Evolutionary conservation across 2,797 vertebrate species (phyloP), one percentile per base, ranked within the genome.

Genomic region (Danio tinwini): DNA sequence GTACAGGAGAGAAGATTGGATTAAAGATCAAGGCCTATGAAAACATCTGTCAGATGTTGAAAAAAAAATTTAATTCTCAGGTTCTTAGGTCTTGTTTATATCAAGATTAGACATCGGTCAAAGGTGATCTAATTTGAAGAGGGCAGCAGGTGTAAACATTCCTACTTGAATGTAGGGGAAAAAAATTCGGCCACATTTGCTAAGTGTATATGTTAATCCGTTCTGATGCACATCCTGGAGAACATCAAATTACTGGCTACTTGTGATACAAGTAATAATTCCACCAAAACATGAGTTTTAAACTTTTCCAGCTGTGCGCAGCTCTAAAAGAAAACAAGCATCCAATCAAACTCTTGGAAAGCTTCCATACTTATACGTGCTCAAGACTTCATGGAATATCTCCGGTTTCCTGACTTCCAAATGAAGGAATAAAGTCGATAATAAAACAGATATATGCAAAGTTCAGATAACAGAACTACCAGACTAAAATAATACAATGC

Each of bases 311-410:
- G 74, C 50, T 78, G 64, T 40, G 16, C 37, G n/a, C 3, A 19
- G 53, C 75, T 59, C 55, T 68, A 49, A 68, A 68, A 58, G 75
- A 68, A 77, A 76, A 76, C 63, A 65, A 58, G 19, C 10, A 5
- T 67, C 63, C 74, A 49, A 84, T 79, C 77, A 75, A 78, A 56
- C 83, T 74, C 45, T 73, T 84, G 85, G 78, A 80, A 82, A 84
- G 86, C 85, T 82, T 86, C 87, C 87, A 88, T 77, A 83, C 83
- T 85, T 37, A 83, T 65, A 78, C 71, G 44, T 73, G 83, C 63
- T 65, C 58, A 83, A 9, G 9, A 61, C 79, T 40, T 62, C 58
- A 74, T 39, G 21, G 75, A 77, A 58, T 10, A 59, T 65, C 11
- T 39, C 21, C 40, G 29, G 29, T 40, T 53, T 39, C 17, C 19